Base-by-base conservation (phyloP, 2,888 invertebrate species). In the Drosophila greeni region DNA sequence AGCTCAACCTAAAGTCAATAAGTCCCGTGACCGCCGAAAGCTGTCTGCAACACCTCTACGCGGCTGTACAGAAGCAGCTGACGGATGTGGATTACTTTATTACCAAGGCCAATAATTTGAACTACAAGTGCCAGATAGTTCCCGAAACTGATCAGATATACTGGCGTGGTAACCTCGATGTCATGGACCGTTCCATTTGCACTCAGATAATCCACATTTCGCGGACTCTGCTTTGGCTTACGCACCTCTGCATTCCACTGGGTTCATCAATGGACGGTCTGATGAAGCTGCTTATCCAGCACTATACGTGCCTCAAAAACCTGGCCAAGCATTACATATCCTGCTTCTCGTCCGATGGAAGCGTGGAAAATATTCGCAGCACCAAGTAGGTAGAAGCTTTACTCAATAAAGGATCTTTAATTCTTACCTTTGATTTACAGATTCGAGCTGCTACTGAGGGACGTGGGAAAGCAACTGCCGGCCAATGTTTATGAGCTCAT, bases 281-380 rank as follows among this genome's bases (percentile, higher is more conserved):
- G 5, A 90, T 92, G 52, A 91, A 91, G 75, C 90, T 91, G 66
- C 82, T 92, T 14, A 90, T 91, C 40, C 89, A 89, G 56, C 87
- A 91, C 36, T 93, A 91, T 80, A 89, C 87, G 16, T 90, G 91
- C 47, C 82, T 92, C 6, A 91, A 90, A 56, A 89, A 90, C 54
- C 85, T 93, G 29, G 90, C 92, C 0, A 92, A 91, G 82, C 92
- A 93, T 86, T 93, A 92, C 73, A 85, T 89, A 18, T 76, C 81
- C 9, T 89, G 91, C 67, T 91, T 91, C 12, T 87, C 89, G 1
- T 86, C 60, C 3, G 70, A 83, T 68, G 72, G 82, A 3, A 67
- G 82, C 14, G 78, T 75, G 16, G 81, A 82, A 45, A 86, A 84
- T 31, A 31, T 67, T 24, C 47, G 61, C 34, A 82, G 76, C 73